Evolutionary conservation across 2,888 invertebrate species (phyloP).

Genomic region (Orthonevra nobilis): DNA sequence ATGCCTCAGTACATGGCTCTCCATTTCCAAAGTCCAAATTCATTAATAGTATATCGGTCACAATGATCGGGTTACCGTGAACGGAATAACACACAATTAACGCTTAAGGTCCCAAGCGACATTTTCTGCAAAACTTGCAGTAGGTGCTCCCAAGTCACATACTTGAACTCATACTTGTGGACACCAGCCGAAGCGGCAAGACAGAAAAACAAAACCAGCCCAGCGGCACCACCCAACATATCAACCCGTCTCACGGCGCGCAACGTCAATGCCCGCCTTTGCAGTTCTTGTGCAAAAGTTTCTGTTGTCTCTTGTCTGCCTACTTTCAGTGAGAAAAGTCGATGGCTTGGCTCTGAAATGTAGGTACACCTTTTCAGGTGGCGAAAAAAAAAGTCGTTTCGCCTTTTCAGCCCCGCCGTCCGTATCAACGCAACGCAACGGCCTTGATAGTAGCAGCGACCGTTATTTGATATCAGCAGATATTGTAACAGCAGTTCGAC

Average conservation of each 20-base stretch:
- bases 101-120: conserved; percentile 51
- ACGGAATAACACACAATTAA: conserved; percentile 55
- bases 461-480: conserved; percentile 56
- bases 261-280: conserved; percentile 16
- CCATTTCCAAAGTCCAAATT: conserved; percentile 51
- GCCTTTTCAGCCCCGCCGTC: conserved; percentile 18
- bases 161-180: too few species aligned
- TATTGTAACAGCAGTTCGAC: conserved; percentile 19
- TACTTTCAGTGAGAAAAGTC: conserved; percentile 44
- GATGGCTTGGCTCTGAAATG: too few species aligned
- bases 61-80: conserved; percentile 63
- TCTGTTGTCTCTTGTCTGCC: conserved; percentile 33
- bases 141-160: too few species aligned
- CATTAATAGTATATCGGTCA: conserved; percentile 65
- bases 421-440: conserved; percentile 52
- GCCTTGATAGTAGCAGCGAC: conserved; percentile 59
- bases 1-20: background rate
- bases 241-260: background rate
- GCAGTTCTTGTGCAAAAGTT: background rate
- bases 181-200: conserved; percentile 19
- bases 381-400: conserved; percentile 46
- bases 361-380: conserved; percentile 36
- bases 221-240: conserved; percentile 21
- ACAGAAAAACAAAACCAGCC: conserved; percentile 16
- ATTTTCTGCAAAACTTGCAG: conserved; percentile 52